phyloP scores from a whole-genome alignment of 2,797 vertebrate genomes.

The Ambastaia sidthimunki region DNA sequence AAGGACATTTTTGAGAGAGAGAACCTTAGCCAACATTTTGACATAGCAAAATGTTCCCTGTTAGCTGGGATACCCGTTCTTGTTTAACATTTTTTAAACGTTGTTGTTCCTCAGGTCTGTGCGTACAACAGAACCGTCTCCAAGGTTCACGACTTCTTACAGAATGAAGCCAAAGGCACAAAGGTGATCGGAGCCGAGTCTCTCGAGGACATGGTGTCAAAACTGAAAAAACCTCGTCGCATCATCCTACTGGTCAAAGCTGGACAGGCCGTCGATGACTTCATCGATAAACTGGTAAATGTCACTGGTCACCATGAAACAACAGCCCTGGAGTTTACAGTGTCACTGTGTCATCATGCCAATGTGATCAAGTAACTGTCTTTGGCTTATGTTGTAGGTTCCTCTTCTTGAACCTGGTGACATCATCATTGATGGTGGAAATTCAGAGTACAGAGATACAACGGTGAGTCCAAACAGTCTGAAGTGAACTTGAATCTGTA shows the following conservation, averaged over 20 bases:
- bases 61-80: no score
- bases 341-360: not conserved
- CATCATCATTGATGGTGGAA: constrained; percentile 96
- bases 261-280: constrained; percentile 93
- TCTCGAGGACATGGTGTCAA: constrained; percentile 94
- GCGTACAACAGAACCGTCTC: constrained; percentile 95
- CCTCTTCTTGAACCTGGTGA: constrained; percentile 89
- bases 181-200: constrained; percentile 93
- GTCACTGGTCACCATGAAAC: constrained; percentile 9
- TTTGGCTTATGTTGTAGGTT: constrained; percentile 75
- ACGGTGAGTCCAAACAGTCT: constrained; percentile 78
- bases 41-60: no score
- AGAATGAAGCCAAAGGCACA: constrained; percentile 94
- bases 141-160: constrained; percentile 94
- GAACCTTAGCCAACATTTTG: no score
- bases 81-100: not conserved
- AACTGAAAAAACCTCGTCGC: constrained; percentile 92
- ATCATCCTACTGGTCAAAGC: constrained; percentile 94
- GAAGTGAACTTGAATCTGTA: no score
- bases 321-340: not conserved
- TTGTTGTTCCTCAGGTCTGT: constrained; percentile 82
- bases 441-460: constrained; percentile 95
- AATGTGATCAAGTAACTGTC: not conserved
- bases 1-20: no score
- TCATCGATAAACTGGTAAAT: constrained; percentile 91